Conservation (phyloP, 1,140 invertebrate species). For the Charaxes varanes region DNA sequence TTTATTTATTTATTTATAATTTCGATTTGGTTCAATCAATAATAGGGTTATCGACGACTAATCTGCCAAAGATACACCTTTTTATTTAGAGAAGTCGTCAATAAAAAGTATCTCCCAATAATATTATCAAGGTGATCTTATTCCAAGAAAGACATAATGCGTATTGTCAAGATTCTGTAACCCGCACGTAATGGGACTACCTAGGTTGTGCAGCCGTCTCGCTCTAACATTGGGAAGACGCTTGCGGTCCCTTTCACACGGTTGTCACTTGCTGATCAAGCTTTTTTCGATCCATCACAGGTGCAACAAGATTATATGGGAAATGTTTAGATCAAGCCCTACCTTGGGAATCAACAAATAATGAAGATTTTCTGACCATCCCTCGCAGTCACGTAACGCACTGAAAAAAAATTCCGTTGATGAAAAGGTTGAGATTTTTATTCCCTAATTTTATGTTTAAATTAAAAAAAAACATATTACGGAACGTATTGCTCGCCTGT, state of each 20-base stretch:
- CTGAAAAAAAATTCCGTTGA: no score
- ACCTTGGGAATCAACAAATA: constrained; percentile 1
- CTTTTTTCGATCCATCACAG: constrained; percentile 38
- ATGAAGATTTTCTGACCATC: not conserved
- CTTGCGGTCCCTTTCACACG: constrained; percentile 21
- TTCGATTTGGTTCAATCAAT: no score
- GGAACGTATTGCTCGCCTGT: no score
- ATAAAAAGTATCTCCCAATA: not conserved
- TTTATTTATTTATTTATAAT: no score
- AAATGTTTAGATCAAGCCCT: constrained; percentile 14
- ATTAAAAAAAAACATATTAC: no score
- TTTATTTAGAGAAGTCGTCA: not conserved
- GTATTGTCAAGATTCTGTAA: constrained; percentile 11
- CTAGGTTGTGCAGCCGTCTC: constrained; percentile 13
- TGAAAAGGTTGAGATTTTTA: no score
- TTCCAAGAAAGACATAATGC: constrained; percentile 15
- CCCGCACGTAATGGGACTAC: constrained; percentile 7
- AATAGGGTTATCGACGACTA: no score
- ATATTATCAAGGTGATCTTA: constrained; percentile 3
- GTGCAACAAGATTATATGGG: constrained; percentile 24
- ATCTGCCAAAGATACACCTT: no score
- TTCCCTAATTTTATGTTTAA: no score
- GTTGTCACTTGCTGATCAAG: constrained; percentile 44
- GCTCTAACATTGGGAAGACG: constrained; percentile 6
- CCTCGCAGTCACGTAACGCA: no score